Evolutionary conservation across 1,140 invertebrate species (phyloP), one percentile per base, ranked within the genome.

Genomic region (Marisa cornuarietis): DNA sequence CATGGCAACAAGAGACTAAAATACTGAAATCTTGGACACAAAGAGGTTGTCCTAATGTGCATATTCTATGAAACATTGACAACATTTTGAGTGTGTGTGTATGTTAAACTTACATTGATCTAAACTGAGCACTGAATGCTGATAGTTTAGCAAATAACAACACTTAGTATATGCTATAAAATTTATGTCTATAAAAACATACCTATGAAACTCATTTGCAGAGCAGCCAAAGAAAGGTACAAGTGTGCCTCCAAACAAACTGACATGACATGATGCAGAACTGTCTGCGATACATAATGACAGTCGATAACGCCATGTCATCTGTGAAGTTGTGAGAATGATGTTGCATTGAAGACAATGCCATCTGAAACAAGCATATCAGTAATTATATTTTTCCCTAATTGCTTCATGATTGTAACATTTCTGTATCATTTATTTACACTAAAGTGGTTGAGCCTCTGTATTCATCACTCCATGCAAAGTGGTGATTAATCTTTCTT

Each of bases 221-320:
- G 42, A 14, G n/a, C 76, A 77, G 22, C 76, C 76, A 69, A 77
- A 77, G 51, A 66, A 51, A 49, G 65, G 63, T 6, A 11, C 22
- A 3, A 77, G 65, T 13, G 51, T 77, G 20, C 76, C 76, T 13
- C 76, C 76, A 69, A 77, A 77, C 54, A 77, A 63, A 24, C 76
- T 77, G 76, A 77, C 31, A 51, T 77, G 31, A 54, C 63, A 54
- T n/a, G 76, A 51, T 5, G 54, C 58, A 8, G 76, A 54, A 20
- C 61, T 79, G 51, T 79, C 78, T 63, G 78, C 71, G 1, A 79
- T 54, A 51, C 69, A 62, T 49, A 79, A 26, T 16, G 69, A 73
- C 42, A 79, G 78, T 13, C 78, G 78, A 52, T 73, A 79, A 26
- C 78, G 24, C 78, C 78, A 79, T 42, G 26, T 22, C 51, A 79